Evolutionary conservation across 2,888 invertebrate genomes (phyloP), one percentile per base, ranked within the genome.

Genomic region (Archips xylosteana): DNA sequence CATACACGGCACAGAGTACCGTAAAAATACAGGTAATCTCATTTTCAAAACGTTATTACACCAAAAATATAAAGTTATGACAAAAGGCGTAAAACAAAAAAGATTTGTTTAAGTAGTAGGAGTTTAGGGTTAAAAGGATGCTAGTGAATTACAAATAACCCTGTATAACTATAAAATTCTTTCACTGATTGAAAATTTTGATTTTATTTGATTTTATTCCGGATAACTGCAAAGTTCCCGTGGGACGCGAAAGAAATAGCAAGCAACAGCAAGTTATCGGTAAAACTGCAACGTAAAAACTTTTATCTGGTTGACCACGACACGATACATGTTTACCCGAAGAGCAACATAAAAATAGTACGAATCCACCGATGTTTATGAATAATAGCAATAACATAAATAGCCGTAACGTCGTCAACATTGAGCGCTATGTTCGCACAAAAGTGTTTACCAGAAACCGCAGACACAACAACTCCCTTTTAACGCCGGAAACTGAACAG

Each of bases 401-500:
- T 57, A 54, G 23, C 23, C n/a, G 10, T n/a, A 54, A 23, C 51
- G 32, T 57, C 57, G 57, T 57, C 57, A 57, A 23, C 3, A 32
- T 57, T 12, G 12, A 32, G 32, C 32, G 57, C 12, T 10, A 32
- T 9, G 32, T 2, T 9, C 57, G 32, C 32, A 32, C 57, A 57
- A 32, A 57, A 34, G 32, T 57, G 57, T 57, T 57, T 57, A 32
- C 57, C 32, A 32, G 12, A 2, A 3, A 23, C 23, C n/a, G 57
- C 57, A 57, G 57, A 57, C 57, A 57, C 57, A 57, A 57, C 57
- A 57, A 57, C 12, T 23, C 32, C 32, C 32, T 57, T 23, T 57
- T 57, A 57, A 32, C 32, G 57, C 9, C 32, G 57, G 32, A 57
- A 57, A 32, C 12, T 12, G 32, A 57, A 57, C 32, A 32, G 12